Evolutionary conservation across 2,113 vertebrate genomes (phyloP).

Genomic region (Electrona antarctica): DNA sequence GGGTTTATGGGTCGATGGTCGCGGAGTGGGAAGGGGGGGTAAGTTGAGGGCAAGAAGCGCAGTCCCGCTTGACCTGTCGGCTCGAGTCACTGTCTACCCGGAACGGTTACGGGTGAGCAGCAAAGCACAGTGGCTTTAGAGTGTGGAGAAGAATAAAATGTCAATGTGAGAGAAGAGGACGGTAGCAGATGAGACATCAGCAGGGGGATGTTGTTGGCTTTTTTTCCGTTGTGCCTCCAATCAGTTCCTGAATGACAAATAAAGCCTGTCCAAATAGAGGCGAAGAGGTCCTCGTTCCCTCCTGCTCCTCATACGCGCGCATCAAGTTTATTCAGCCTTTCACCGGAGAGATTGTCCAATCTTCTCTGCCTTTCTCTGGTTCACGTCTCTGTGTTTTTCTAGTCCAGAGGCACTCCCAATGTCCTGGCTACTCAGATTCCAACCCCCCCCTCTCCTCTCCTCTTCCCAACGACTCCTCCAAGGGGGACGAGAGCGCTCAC

Average conservation of each 20-base stretch:
- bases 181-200: constrained; percentile 40
- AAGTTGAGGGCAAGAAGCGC: constrained; percentile 25
- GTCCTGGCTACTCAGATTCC: constrained; percentile 53
- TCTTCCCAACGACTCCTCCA: constrained; percentile 41
- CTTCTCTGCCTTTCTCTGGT: constrained; percentile 10
- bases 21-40: not conserved
- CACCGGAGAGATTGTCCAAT: constrained; percentile 39
- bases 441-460: constrained; percentile 11
- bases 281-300: constrained; percentile 25
- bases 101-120: not conserved
- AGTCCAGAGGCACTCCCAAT: constrained; percentile 51
- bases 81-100: constrained; percentile 28
- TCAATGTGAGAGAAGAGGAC: constrained; percentile 11
- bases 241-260: constrained; percentile 36
- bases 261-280: constrained; percentile 34
- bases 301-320: constrained; percentile 13
- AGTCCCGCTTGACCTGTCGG: constrained; percentile 38
- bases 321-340: constrained; percentile 30
- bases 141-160: constrained; percentile 7
- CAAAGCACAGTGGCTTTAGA: constrained; percentile 20
- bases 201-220: constrained; percentile 51
- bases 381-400: constrained; percentile 28
- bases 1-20: not conserved
- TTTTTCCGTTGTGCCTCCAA: constrained; percentile 29
- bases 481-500: constrained; percentile 52